Base-by-base conservation (phyloP, 2,797 vertebrate genomes). In the Pangasius macronema region DNA sequence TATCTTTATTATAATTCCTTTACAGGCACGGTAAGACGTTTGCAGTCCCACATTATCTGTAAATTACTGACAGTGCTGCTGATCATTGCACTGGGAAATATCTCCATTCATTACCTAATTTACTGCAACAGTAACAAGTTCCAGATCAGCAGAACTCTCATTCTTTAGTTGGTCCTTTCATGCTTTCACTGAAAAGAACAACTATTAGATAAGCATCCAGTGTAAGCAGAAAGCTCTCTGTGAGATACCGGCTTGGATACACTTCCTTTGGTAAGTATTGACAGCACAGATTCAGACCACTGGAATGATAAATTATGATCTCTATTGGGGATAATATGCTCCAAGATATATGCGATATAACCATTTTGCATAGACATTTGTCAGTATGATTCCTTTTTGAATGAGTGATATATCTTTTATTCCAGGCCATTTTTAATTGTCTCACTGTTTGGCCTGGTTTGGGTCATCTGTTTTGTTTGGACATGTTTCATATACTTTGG, bases 401-500 rank as follows among this genome's bases (percentile, higher is more conserved):
- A 53, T 72, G 55, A 39, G 13, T 55, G 68, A 85, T 85, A 33
- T 65, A n/a, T 82, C 33, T 42, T 39, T 75, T 83, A 73, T 83
- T 77, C 3, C 24, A 75, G 46, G 30, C 65, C 85, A 49, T 80
- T 87, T 83, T 83, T 33, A 79, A 68, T 81, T 83, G 61, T 85
- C 33, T 84, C 57, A 84, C 5, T 53, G 39, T 86, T 81, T 85
- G 76, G 68, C 84, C 76, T 68, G 73, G 85, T 55, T 42, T 73
- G 36, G 76, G 82, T 86, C 75, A 80, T 82, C 70, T 88, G 70
- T 79, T 88, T 87, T 27, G 42, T 76, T 86, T 88, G 84, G 86
- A 85, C 46, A 42, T 70, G 55, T 86, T 82, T 87, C 55, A 81
- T 86, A 39, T 68, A 87, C 83, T 85, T 88, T 89, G 70, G 70